Evolutionary conservation across 2,888 invertebrate genomes (phyloP), one percentile per base, ranked within the genome.

Genomic region (Leptura quadrifasciata): DNA sequence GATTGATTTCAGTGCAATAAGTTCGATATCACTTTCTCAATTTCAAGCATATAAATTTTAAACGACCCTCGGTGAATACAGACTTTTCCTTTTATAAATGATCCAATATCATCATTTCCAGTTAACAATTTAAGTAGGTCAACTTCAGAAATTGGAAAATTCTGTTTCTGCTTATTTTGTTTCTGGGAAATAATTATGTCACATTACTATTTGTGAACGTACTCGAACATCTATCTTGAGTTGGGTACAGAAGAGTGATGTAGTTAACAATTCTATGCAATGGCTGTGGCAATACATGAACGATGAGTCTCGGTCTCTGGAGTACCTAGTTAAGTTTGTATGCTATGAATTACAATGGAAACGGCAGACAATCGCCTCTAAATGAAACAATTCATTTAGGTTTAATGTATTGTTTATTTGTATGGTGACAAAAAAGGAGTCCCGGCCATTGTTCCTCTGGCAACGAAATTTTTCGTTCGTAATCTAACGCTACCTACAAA

Each of bases 241-340:
- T n/a, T 17, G 39, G 39, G 63, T 1, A 57, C 35, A 52, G n/a
- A 58, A 58, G 57, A 57, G 35, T 18, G 68, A 47, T 39, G 69
- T 39, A 58, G 58, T 69, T 69, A 39, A 39, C 58, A 69, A 69
- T 60, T 31, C 54, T 0, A 39, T 27, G 31, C 18, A 31, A 68
- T 10, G 9, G 63, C 35, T 57, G 31, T 17, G 12, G 27, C 21
- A 39, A 39, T 58, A 57, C 64, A 64, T 72, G 74, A 77, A 57
- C 71, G 72, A 72, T 69, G 77, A 57, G 63, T 52, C 61, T 60
- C 71, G 55, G 72, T 67, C 58, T 58, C 71, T 60, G 21, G 31
- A 65, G 75, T 55, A 67, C 72, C 72, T 64, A 68, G 72, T 72
- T 72, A 63, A 72, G 77, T 74, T 76, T 67, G 68, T 74, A 74